Evolutionary conservation across 2,888 invertebrate genomes (phyloP).

Genomic region (Nezara viridula): DNA sequence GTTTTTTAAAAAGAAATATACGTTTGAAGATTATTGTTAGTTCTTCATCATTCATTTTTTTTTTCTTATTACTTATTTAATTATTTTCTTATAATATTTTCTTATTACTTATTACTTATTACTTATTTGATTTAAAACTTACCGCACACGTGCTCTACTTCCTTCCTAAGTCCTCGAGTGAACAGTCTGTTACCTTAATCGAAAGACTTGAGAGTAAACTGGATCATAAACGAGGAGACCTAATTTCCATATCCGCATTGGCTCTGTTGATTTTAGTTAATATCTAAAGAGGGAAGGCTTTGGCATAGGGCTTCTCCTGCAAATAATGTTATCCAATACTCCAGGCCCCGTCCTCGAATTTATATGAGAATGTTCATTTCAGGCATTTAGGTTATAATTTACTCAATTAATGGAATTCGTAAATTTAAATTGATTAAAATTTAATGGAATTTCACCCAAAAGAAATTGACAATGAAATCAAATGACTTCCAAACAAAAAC

Average conservation of each 20-base stretch:
- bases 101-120: too few species aligned
- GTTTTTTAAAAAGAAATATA: too few species aligned
- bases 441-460: too few species aligned
- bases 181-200: neutral
- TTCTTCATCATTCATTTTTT: too few species aligned
- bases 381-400: neutral
- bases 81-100: too few species aligned
- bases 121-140: too few species aligned
- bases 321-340: neutral
- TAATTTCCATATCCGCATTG: constrained; percentile 7
- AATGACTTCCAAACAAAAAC: too few species aligned
- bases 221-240: neutral
- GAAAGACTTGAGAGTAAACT: neutral
- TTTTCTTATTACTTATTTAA: too few species aligned
- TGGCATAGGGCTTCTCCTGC: neutral
- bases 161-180: neutral
- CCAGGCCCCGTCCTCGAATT: neutral
- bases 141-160: too few species aligned
- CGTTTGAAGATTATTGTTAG: too few species aligned
- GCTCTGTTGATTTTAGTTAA: constrained; percentile 35
- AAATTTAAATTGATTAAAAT: too few species aligned
- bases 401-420: neutral
- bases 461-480: too few species aligned
- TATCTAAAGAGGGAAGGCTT: constrained; percentile 16
- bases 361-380: neutral